Evolutionary conservation across 2,113 vertebrate species (phyloP).

Genomic region (Onychostoma macrolepis): DNA sequence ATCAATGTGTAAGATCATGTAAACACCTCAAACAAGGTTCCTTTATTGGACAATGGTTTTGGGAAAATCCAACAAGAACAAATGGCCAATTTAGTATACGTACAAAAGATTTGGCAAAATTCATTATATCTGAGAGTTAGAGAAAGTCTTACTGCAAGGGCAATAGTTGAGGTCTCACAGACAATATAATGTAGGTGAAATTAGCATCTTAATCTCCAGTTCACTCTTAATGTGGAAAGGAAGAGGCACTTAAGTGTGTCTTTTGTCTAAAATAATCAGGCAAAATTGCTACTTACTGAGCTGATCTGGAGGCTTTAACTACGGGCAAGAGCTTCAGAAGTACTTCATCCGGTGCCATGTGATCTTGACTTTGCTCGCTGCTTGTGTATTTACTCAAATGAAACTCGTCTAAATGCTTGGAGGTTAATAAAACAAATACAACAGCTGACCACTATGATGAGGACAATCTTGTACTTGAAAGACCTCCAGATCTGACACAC

Average conservation of each 20-base stretch:
- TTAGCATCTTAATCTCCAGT: no score
- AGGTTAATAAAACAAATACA: neutral
- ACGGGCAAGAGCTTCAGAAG: neutral
- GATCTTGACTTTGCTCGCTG: neutral
- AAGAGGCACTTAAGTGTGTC: no score
- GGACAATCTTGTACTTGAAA: neutral
- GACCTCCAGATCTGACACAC: neutral
- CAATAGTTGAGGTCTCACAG: neutral
- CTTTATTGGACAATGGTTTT: no score
- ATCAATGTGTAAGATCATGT: no score
- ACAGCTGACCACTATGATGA: neutral
- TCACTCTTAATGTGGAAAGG: no score
- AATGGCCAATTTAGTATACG: no score
- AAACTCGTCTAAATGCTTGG: neutral
- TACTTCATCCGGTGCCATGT: neutral
- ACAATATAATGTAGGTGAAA: neutral
- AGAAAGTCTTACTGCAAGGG: no score
- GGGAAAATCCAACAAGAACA: no score
- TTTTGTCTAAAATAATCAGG: no score
- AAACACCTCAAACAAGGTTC: no score
- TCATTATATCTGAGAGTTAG: no score
- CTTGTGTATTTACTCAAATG: neutral
- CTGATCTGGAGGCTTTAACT: neutral
- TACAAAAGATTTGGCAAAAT: no score
- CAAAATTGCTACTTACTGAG: neutral